Evolutionary conservation across 2,797 vertebrate genomes (phyloP).

Genomic region (Enteromius argenteus): DNA sequence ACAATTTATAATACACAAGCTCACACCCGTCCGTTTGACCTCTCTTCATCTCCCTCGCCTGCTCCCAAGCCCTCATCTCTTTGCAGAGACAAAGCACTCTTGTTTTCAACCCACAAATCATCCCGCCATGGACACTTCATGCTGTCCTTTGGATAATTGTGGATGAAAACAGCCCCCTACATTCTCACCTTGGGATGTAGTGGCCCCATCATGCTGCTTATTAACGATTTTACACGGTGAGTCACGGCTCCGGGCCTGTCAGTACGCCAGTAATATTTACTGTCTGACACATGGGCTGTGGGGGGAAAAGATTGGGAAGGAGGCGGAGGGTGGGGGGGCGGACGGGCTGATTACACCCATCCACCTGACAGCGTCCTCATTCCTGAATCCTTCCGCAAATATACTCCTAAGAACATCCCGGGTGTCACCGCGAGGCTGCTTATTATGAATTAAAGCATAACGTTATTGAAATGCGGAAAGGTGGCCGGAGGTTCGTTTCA

Average conservation of each 20-base stretch:
- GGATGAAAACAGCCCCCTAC: slow-evolving; percentile 75
- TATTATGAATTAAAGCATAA: slow-evolving; percentile 55
- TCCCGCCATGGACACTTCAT: slow-evolving; percentile 72
- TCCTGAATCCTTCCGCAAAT: slow-evolving; percentile 73
- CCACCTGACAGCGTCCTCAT: slow-evolving; percentile 73
- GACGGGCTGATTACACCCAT: slow-evolving; percentile 66
- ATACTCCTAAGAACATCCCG: slow-evolving; percentile 64
- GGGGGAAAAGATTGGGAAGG: slow-evolving; percentile 55
- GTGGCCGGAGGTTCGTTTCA: not conserved
- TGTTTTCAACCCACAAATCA: slow-evolving; percentile 69
- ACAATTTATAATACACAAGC: slow-evolving; percentile 31
- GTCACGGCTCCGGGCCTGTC: slow-evolving; percentile 76
- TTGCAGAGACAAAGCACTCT: slow-evolving; percentile 54
- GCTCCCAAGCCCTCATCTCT: slow-evolving; percentile 32
- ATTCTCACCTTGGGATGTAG: slow-evolving; percentile 73
- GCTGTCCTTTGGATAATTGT: slow-evolving; percentile 81
- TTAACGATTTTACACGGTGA: slow-evolving; percentile 83
- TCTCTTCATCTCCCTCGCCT: slow-evolving; percentile 34
- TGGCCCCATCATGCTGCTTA: slow-evolving; percentile 80
- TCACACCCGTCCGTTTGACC: slow-evolving; percentile 30
- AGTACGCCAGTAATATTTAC: slow-evolving; percentile 85
- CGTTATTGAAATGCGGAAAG: slow-evolving; percentile 50
- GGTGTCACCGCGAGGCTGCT: slow-evolving; percentile 44
- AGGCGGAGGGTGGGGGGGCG: slow-evolving; percentile 64
- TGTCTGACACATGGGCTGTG: slow-evolving; percentile 72